These are phyloP conservation scores for Lomographa bimaculata DNA, from an alignment of 2,888 invertebrate genomes.

Conservation along the genomic window DNA sequence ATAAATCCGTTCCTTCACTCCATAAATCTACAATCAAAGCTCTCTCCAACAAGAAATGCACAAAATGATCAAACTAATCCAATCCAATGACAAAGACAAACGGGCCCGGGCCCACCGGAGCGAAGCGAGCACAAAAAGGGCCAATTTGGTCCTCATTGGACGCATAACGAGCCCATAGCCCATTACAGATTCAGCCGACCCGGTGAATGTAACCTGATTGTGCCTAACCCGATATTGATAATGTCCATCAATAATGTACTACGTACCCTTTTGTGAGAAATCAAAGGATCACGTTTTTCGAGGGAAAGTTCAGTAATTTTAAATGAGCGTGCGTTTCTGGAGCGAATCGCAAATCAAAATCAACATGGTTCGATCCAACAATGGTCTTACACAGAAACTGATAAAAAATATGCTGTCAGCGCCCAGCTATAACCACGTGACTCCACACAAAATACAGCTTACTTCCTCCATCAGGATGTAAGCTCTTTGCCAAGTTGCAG, in stretches of 20 bases:
- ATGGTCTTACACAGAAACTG: too few relatives aligned
- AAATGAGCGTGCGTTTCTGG: constrained; percentile 9
- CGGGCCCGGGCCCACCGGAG: constrained; percentile 6
- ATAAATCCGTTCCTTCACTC: not conserved
- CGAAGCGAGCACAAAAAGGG: constrained; percentile 20
- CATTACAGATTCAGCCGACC: constrained; percentile 20
- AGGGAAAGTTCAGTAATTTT: constrained; percentile 10
- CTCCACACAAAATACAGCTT: too few relatives aligned
- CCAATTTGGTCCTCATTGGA: constrained; percentile 21
- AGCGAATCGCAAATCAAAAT: too few relatives aligned
- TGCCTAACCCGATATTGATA: constrained; percentile 25
- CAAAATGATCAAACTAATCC: constrained; percentile 9
- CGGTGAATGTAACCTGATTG: constrained; percentile 19
- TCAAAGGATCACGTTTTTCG: constrained; percentile 7
- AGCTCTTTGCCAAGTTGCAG: too few relatives aligned
- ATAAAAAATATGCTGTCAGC: too few relatives aligned
- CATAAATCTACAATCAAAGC: constrained; percentile 6
- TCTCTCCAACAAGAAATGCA: constrained; percentile 13
- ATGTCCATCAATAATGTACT: constrained; percentile 25
- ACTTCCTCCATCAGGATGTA: too few relatives aligned
- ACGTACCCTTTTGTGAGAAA: constrained; percentile 12
- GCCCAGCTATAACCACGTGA: too few relatives aligned
- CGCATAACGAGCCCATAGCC: constrained; percentile 18
- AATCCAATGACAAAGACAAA: constrained; percentile 14
- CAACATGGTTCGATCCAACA: too few relatives aligned